A percentile compares a stretch with the other conserved stretches of the same genome.
Conservation (phyloP, 2,113 vertebrate genomes). For the Ctenodactylus gundi region DNA sequence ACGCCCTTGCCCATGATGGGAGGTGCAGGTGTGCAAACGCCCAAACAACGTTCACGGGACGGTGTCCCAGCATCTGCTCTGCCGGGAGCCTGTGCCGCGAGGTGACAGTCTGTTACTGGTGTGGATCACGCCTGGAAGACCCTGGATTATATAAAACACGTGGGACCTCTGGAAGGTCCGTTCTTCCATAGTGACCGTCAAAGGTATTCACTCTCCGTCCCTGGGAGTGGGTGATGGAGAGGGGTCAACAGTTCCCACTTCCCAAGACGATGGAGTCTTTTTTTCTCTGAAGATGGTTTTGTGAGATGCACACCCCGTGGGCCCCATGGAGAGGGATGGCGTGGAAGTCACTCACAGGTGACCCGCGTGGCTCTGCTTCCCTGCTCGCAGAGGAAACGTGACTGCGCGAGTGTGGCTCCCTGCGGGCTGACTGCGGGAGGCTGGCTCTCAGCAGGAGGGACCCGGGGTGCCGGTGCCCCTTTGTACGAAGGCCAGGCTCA, state of each 20-base stretch:
- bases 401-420: too few species aligned
- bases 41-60: background rate
- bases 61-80: background rate
- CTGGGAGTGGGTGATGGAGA: background rate
- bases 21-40: background rate
- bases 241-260: background rate
- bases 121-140: background rate
- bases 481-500: background rate
- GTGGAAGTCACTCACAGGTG: background rate
- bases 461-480: background rate
- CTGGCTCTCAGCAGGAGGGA: background rate
- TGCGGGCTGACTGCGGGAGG: background rate
- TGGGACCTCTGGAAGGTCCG: background rate
- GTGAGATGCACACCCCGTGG: accelerated
- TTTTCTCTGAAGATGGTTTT: background rate
- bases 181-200: background rate
- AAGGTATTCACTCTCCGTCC: background rate
- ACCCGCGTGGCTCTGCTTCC: background rate
- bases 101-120: background rate
- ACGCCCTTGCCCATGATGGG: background rate
- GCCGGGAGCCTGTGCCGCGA: background rate
- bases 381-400: too few species aligned
- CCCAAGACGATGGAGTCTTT: background rate
- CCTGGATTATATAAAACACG: background rate
- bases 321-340: too few species aligned